phyloP scores from a whole-genome alignment of 2,113 vertebrate species.

The Paralichthys olivaceus region DNA sequence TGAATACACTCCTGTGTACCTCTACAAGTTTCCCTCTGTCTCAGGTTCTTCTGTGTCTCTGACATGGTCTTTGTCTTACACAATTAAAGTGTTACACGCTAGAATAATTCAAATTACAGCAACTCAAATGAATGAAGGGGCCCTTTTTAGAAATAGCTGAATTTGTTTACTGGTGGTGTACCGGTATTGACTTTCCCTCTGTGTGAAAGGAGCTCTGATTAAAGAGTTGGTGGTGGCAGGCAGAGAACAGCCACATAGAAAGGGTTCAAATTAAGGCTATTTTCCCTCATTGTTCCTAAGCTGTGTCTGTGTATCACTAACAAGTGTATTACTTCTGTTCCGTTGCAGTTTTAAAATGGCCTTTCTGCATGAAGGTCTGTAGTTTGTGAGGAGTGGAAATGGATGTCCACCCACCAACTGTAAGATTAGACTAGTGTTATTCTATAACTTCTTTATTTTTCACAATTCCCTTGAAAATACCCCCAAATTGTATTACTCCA shows the following conservation, averaged over 20 bases:
- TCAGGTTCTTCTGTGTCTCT: slow-evolving; percentile 90
- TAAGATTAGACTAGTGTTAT: background rate
- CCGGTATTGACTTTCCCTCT: slow-evolving; percentile 89
- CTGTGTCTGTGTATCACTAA: slow-evolving; percentile 45
- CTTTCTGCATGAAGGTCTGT: slow-evolving; percentile 25
- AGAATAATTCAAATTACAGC: slow-evolving; percentile 95
- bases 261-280: slow-evolving; percentile 76
- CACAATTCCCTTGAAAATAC: background rate
- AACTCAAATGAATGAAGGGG: slow-evolving; percentile 88
- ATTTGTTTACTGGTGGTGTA: slow-evolving; percentile 92
- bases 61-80: slow-evolving; percentile 95
- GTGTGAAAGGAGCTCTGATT: slow-evolving; percentile 87
- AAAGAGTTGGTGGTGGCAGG: slow-evolving; percentile 60
- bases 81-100: slow-evolving; percentile 97
- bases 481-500: no score
- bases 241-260: slow-evolving; percentile 51
- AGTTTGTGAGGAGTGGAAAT: slow-evolving; percentile 24
- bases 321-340: slow-evolving; percentile 64
- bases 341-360: slow-evolving; percentile 66
- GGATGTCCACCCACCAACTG: slow-evolving; percentile 23
- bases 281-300: slow-evolving; percentile 80
- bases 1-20: slow-evolving; percentile 80
- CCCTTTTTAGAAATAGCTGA: slow-evolving; percentile 85
- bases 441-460: background rate
- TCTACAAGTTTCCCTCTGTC: slow-evolving; percentile 86